Conservation (phyloP, 2,113 vertebrate species). For the Festucalex cinctus region DNA sequence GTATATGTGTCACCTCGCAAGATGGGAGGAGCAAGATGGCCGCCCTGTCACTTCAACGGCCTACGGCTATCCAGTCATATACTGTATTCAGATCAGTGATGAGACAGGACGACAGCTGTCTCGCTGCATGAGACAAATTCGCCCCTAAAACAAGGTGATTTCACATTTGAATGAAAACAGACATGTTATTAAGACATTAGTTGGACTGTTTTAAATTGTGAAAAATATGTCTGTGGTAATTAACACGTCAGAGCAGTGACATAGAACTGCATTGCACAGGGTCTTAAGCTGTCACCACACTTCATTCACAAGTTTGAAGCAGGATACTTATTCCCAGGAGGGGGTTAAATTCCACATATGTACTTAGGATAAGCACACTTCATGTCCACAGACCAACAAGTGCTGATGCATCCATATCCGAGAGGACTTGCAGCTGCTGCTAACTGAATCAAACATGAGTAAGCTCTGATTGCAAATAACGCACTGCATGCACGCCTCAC, state of each 20-base stretch:
- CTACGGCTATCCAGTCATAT: no score
- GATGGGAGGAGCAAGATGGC: no score
- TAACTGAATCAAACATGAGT: not conserved
- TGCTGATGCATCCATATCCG: slow-evolving; percentile 38
- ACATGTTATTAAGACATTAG: not conserved
- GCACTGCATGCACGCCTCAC: not conserved
- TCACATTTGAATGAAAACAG: not conserved
- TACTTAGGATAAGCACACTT: slow-evolving; percentile 20
- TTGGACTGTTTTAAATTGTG: not conserved
- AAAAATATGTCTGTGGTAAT: no score
- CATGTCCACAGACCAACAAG: slow-evolving; percentile 30
- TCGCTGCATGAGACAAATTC: no score
- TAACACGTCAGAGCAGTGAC: not conserved
- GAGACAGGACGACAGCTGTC: no score
- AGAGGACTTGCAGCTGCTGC: slow-evolving; percentile 9
- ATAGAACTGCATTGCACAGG: slow-evolving; percentile 9
- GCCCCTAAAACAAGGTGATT: no score
- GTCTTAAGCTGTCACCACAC: slow-evolving; percentile 1
- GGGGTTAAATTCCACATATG: slow-evolving; percentile 15
- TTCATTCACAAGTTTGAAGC: slow-evolving; percentile 15
- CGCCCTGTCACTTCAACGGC: no score
- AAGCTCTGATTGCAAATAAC: not conserved
- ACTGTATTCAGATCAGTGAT: no score
- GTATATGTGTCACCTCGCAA: no score
- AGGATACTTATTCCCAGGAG: slow-evolving; percentile 15